phyloP scores from a whole-genome alignment of 2,113 vertebrate species.

The Hippolais icterina region DNA sequence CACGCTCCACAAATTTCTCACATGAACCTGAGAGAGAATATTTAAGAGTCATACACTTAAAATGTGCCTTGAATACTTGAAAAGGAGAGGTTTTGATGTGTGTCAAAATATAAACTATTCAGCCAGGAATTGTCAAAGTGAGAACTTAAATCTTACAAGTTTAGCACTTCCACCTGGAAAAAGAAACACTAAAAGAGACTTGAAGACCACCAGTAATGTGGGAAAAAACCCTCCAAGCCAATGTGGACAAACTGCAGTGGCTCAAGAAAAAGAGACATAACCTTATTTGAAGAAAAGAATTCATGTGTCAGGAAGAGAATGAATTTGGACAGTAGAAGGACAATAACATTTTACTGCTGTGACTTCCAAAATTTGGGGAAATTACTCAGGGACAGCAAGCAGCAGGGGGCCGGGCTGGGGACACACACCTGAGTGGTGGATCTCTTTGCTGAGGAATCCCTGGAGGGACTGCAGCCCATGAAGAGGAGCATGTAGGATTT shows the following conservation, averaged over 20 bases:
- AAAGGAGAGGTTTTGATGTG: not conserved
- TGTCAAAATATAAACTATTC: not conserved
- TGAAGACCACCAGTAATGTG: not conserved
- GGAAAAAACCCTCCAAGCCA: accelerated
- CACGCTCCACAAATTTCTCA: not conserved
- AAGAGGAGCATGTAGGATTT: not conserved
- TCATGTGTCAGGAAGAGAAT: not conserved
- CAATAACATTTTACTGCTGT: not conserved
- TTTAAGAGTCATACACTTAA: not conserved
- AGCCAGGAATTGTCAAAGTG: not conserved
- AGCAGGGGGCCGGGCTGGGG: not conserved
- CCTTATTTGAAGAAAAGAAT: not conserved
- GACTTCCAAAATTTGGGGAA: not conserved
- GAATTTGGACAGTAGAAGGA: not conserved
- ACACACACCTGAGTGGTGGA: accelerated
- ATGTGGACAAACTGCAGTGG: too few species aligned
- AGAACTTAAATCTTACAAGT: not conserved
- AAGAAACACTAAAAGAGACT: not conserved
- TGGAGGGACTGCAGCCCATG: not conserved
- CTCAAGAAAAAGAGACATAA: not conserved
- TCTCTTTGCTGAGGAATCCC: not conserved
- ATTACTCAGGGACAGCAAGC: too few species aligned
- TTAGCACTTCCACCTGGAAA: not conserved
- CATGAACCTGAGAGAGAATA: not conserved
- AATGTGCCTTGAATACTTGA: not conserved